A percentile compares a stretch with the other conserved stretches of the same genome.
Evolutionary conservation across 2,113 vertebrate species (phyloP).

Genomic region (Puntigrus tetrazona): DNA sequence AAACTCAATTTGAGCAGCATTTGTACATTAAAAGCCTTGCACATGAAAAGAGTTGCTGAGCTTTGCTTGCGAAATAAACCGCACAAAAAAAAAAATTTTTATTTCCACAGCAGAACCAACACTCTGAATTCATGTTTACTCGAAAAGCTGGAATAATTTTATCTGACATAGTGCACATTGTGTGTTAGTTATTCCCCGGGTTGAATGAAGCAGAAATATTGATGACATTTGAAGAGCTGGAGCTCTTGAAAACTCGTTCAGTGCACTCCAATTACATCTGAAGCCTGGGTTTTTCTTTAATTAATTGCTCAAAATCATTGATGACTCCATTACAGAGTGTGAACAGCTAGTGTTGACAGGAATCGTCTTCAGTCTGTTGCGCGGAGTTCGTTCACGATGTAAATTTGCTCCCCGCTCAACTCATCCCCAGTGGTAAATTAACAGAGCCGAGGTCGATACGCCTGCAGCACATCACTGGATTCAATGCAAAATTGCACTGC

Average conservation of each 20-base stretch:
- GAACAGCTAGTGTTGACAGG: constrained; percentile 45
- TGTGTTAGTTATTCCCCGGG: neutral
- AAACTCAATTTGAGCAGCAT: constrained; percentile 30
- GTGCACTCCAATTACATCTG: constrained; percentile 11
- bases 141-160: neutral
- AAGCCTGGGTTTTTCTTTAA: constrained; percentile 4
- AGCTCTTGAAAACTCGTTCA: neutral
- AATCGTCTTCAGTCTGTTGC: constrained; percentile 32
- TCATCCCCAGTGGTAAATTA: constrained; percentile 28
- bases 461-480: constrained; percentile 41
- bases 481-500: constrained; percentile 45
- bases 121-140: neutral
- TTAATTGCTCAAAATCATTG: constrained; percentile 35
- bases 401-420: constrained; percentile 33
- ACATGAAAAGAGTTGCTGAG: constrained; percentile 31
- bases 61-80: constrained; percentile 1
- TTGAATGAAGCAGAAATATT: constrained; percentile 12
- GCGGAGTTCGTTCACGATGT: constrained; percentile 35
- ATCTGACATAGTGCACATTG: constrained; percentile 9
- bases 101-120: constrained; percentile 3
- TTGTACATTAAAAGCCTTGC: constrained; percentile 2
- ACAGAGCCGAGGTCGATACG: constrained; percentile 23
- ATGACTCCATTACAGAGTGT: constrained; percentile 29
- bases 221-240: neutral
- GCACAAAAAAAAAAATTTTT: neutral